phyloP scores from a whole-genome alignment of 2,797 vertebrate species.

The Balearica regulorum region DNA sequence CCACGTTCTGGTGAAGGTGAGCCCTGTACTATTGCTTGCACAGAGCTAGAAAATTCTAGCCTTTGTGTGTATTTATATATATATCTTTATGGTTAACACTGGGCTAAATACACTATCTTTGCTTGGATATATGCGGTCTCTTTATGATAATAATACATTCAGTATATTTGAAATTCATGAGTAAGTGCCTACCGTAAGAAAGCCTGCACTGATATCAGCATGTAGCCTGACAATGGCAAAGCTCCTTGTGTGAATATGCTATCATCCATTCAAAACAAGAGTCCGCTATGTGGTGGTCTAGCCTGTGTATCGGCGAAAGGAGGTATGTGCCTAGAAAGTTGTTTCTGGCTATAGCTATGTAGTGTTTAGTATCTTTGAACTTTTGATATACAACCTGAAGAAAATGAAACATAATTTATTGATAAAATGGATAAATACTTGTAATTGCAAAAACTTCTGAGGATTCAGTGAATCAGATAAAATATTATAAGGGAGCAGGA shows the following conservation, averaged over 20 bases:
- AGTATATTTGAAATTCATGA: background rate
- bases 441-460: background rate
- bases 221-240: background rate
- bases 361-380: background rate
- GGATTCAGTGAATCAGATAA: background rate
- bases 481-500: background rate
- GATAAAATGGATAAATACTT: background rate
- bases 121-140: background rate
- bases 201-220: background rate
- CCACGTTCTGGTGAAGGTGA: background rate
- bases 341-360: background rate
- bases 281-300: background rate
- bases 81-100: background rate
- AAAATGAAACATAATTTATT: background rate
- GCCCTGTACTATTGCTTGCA: background rate
- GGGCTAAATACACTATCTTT: background rate
- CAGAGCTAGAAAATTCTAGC: background rate
- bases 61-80: background rate
- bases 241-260: background rate
- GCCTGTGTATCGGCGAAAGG: rapidly evolving
- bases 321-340: background rate
- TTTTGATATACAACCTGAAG: background rate
- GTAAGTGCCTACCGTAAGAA: background rate
- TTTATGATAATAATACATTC: background rate
- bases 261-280: background rate